These are phyloP conservation scores for Hyla sarda DNA, from an alignment of 2,113 vertebrate genomes.

Conservation along the genomic window DNA sequence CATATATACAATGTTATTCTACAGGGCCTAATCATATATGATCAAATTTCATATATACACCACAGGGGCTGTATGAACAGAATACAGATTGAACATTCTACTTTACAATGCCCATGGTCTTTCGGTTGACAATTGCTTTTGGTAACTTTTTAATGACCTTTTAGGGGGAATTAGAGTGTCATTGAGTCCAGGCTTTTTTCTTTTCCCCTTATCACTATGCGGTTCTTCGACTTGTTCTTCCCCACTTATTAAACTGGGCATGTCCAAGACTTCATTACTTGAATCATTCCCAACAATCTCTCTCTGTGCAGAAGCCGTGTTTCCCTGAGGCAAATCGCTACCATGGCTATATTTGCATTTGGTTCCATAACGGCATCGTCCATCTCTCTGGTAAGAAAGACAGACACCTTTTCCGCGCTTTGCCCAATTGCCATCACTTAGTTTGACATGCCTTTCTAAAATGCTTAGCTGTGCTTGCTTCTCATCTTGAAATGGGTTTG, in stretches of 20 bases:
- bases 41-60: not conserved
- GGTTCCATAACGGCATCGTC: conserved; percentile 79
- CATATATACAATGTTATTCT: not conserved
- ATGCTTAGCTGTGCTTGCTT: conserved; percentile 72
- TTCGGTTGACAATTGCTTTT: conserved; percentile 41
- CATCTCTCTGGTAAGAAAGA: conserved; percentile 75
- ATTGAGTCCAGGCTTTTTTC: conserved; percentile 79
- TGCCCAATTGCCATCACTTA: conserved; percentile 74
- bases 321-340: conserved; percentile 71
- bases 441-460: conserved; percentile 79
- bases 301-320: not conserved
- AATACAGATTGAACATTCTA: not conserved
- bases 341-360: conserved; percentile 81
- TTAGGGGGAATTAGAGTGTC: conserved; percentile 79
- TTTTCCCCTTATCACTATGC: conserved; percentile 59
- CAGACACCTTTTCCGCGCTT: conserved; percentile 75
- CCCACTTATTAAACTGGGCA: not conserved
- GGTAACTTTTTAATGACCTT: conserved; percentile 74
- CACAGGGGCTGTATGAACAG: not conserved
- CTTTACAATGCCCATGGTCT: conserved; percentile 44
- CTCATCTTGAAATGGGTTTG: conserved; percentile 77
- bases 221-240: conserved; percentile 49
- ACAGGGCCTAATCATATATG: not conserved
- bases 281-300: not conserved
- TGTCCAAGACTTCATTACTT: not conserved